Percentiles rank a stretch among this genome's conserved stretches.
phyloP scores from a whole-genome alignment of 2,113 vertebrate genomes.

The Strix uralensis region DNA sequence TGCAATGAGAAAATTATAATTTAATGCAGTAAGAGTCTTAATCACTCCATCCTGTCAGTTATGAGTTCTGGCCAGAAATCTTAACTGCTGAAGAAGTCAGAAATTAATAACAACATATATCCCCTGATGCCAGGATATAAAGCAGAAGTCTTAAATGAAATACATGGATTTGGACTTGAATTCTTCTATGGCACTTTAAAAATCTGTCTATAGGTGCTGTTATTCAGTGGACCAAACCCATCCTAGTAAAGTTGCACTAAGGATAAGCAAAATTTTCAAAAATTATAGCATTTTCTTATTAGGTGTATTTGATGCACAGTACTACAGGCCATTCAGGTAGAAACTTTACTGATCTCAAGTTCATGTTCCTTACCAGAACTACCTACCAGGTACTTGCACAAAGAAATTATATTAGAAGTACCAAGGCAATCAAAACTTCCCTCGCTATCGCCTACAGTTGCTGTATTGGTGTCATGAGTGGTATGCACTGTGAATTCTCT shows the following conservation, averaged over 20 bases:
- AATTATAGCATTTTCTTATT: background rate
- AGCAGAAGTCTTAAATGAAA: background rate
- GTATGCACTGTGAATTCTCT: background rate
- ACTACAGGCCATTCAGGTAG: background rate
- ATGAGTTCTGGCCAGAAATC: background rate
- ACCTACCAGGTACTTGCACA: background rate
- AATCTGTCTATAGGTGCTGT: background rate
- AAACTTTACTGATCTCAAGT: background rate
- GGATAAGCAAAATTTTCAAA: background rate
- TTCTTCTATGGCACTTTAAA: background rate
- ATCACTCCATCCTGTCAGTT: background rate
- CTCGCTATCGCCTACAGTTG: fast-evolving
- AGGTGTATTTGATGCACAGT: background rate
- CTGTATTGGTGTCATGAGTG: background rate
- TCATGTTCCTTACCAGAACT: background rate
- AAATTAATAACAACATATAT: background rate
- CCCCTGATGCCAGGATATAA: background rate
- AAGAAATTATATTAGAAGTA: background rate
- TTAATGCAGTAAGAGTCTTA: background rate
- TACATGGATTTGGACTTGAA: background rate
- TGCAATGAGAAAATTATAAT: background rate
- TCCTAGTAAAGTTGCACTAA: background rate
- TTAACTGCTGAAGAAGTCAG: background rate
- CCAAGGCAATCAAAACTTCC: background rate
- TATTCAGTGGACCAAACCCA: background rate